Evolutionary conservation across 1,140 invertebrate species (phyloP), one percentile per base, ranked within the genome.

Genomic region (Sminthurinus signatus): DNA sequence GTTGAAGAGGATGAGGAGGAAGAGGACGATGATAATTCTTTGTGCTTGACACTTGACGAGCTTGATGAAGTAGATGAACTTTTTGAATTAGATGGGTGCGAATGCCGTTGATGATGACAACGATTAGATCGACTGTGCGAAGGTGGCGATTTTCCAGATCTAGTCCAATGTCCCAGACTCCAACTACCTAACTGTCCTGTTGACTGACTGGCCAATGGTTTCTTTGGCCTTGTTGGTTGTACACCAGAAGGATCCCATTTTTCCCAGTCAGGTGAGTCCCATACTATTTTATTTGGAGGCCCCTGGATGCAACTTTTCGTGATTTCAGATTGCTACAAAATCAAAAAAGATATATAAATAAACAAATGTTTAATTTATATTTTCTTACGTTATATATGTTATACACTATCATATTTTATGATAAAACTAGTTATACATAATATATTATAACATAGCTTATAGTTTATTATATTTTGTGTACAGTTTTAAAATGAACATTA

Each of bases 211-310:
- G 57, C 65, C 48, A 66, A 65, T 32, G 59, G 60, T 48, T 67
- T 56, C 46, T 57, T 63, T 58, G 51, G 39, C 17, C 60, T 42
- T 10, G 56, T 28, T 12, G 62, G 43, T 43, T 57, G 60, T 19
- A 21, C 25, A 43, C 50, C 46, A 23, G 29, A n/a, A 27, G 36
- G 29, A 43, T 55, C 55, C 64, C 55, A 39, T 19, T 64, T 55
- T 62, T 54, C 29, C 54, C 60, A 70, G 39, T 67, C 69, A 43
- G 46, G 50, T 28, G 58, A 44, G 54, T 70, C 64, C 19, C 46
- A 67, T 43, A 71, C 62, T 19, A 65, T 71, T 64, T 60, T 68
- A 50, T 71, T 71, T 27, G 69, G 69, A 27, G 69, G 69, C 19
- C 59, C 65, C 59, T 68, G 62, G 31, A 68, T 64, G 39, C 32